Evolutionary conservation across 2,113 vertebrate species (phyloP), one percentile per base, ranked within the genome.

Genomic region (Notarius quadriscutis): DNA sequence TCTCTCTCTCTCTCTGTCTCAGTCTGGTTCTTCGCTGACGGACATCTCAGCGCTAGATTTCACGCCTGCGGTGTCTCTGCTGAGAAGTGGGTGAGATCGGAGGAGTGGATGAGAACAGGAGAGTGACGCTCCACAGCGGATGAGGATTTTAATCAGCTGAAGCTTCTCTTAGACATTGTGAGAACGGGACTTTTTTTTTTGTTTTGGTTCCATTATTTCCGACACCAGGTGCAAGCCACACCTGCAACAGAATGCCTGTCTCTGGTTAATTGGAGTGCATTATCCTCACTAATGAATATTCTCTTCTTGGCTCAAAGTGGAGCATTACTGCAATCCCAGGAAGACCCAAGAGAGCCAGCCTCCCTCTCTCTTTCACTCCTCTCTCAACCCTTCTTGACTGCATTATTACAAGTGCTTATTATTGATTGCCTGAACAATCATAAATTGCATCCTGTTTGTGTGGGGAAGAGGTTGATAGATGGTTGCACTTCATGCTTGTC

Each of bases 261-360:
- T 88, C 91, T 72, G 62, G 88, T 91, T 95, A 94, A 95, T 95
- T 96, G 94, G 92, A 94, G 94, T 94, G 94, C 89, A 90, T 85
- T 89, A 89, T 93, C 91, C 74, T 88, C 90, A 82, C 91, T 94
- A 94, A 95, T 96, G 92, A 95, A 95, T 94, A 93, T 94, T 92
- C 88, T 91, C 84, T 91, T 41, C 67, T 72, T 84, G 83, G 63
- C 71, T 87, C 89, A 18, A 60, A 84, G 89, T 92, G 93, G 89
- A 94, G 92, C 95, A 94, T 95, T 93, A 94, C 93, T 90, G 78
- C 88, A 88, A 83, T 89, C 88, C 84, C 69, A 57, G 81, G 78
- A 81, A 27, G 60, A 91, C 95, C 94, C 92, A 51, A 30, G 93
- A 93, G 93, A 91, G 88, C 53, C 82, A 30, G 62, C 83, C 65